Evolutionary conservation across 2,888 invertebrate genomes (phyloP), one percentile per base, ranked within the genome.

Genomic region (Conistra vaccinii): DNA sequence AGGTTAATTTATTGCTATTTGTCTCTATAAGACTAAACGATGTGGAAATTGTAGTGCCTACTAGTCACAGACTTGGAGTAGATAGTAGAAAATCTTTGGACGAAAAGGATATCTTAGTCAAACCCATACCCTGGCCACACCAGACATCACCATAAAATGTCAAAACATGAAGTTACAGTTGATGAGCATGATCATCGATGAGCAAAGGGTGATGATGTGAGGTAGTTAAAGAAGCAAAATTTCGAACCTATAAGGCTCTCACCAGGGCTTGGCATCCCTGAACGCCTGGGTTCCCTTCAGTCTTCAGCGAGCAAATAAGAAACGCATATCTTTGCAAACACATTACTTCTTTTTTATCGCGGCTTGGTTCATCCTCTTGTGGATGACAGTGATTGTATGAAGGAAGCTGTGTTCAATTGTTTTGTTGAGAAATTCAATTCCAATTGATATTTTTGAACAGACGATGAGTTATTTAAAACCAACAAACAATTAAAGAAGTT

Each of bases 221-320:
- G 82, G 80, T 83, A 86, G 88, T 93, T 92, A 95, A 93, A 95
- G 92, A 96, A 96, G 95, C 94, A 95, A 95, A 95, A 95, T 89
- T 95, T 92, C 96, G 96, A 96, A 96, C 96, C 96, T 96, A 96
- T 93, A 93, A 93, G 95, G 96, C 95, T 96, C 96, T 96, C 96
- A 96, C 96, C 96, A 96, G 96, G 96, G 96, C 95, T 96, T 96
- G 90, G 96, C 94, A 95, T 96, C 96, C 96, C 96, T 96, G 95
- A 94, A 95, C 94, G 96, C 96, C 94, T 95, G 95, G 90, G 96
- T 96, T 94, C 96, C 95, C 93, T 95, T 96, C 95, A 96, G 96
- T 94, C 96, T 96, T 90, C 94, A 95, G 96, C 94, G 95, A 95
- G 96, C 96, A 96, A 96, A 95, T 96, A 95, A 96, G 95, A 96